A percentile compares a stretch with the other conserved stretches of the same genome.
Conservation (phyloP, 2,797 vertebrate species). For the Malacoraja senta region DNA sequence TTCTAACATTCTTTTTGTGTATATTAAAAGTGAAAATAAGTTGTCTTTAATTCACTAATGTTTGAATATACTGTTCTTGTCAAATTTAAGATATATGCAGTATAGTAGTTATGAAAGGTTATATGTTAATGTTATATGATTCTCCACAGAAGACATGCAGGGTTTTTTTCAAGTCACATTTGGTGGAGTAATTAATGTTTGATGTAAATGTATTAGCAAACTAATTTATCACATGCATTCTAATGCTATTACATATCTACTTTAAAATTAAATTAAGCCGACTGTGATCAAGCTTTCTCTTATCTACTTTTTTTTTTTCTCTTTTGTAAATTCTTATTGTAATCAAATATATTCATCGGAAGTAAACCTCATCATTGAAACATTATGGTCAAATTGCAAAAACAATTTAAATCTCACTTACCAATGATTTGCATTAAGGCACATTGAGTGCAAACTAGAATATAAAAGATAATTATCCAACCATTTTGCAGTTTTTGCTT, state of each 20-base stretch:
- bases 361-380: slow-evolving; percentile 5
- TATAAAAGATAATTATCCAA: not conserved
- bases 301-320: not conserved
- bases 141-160: not conserved
- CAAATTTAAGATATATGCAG: not conserved
- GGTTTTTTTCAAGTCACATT: not conserved
- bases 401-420: not conserved
- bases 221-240: not conserved
- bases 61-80: not conserved
- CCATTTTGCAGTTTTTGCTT: not conserved
- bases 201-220: not conserved
- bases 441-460: not conserved
- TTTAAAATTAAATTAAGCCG: not conserved
- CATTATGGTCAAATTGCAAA: no score
- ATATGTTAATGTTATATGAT: not conserved
- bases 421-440: not conserved
- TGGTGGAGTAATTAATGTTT: not conserved
- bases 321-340: not conserved
- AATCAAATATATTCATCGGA: not conserved
- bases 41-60: not conserved
- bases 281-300: not conserved
- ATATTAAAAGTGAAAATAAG: not conserved
- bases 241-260: not conserved
- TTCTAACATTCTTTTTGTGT: no score
- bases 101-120: not conserved